These are phyloP conservation scores for Falco novaeseelandiae DNA, from an alignment of 2,797 vertebrate species.

Conservation along the genomic window DNA sequence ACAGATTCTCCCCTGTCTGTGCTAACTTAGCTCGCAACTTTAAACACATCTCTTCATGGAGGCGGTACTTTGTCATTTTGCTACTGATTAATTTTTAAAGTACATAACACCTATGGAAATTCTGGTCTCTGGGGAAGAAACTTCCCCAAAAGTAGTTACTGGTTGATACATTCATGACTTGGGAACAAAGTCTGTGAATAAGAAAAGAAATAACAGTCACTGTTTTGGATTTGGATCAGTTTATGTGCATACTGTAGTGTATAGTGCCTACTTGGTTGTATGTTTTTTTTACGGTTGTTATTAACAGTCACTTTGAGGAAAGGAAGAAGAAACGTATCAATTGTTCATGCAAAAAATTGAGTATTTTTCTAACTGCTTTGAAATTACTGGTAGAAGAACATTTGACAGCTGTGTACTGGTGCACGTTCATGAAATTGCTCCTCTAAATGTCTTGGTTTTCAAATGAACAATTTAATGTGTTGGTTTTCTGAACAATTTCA, in stretches of 20 bases:
- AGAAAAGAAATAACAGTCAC: not conserved
- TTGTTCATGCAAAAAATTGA: not conserved
- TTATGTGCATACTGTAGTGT: not conserved
- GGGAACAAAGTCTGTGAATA: not conserved
- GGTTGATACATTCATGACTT: not conserved
- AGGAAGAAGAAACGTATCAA: not conserved
- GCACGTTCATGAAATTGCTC: constrained; percentile 59
- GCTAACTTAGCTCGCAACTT: not conserved
- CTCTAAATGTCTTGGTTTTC: constrained; percentile 60
- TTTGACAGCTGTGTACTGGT: constrained; percentile 71
- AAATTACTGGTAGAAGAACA: not conserved
- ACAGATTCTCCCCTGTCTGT: not conserved
- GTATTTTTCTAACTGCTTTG: not conserved
- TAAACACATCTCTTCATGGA: not conserved
- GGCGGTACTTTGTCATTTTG: not conserved
- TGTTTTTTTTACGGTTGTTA: not conserved
- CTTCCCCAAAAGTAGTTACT: not conserved
- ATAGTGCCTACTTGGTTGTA: not conserved
- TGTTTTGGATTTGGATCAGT: not conserved
- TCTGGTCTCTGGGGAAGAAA: not conserved
- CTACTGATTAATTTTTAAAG: not conserved
- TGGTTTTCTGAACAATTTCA: constrained; percentile 24
- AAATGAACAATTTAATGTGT: constrained; percentile 46
- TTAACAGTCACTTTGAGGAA: not conserved
- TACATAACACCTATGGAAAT: not conserved